A percentile compares a stretch with the other conserved stretches of the same genome.
These are phyloP conservation scores for Probosciger aterrimus DNA, from an alignment of 2,113 vertebrate genomes.

Conservation along the genomic window DNA sequence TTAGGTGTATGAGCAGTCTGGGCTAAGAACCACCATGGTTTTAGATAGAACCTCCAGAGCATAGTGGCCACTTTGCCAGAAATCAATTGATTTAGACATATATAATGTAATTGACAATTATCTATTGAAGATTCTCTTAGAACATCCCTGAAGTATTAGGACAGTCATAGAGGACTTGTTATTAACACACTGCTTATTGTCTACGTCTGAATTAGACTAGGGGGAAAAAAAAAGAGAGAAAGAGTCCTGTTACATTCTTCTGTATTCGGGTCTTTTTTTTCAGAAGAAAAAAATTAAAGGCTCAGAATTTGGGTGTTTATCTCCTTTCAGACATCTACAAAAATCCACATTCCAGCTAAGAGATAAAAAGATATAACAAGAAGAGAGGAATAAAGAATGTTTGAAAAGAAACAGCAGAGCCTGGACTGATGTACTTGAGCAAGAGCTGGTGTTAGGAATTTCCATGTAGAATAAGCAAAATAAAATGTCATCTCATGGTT, in stretches of 20 bases:
- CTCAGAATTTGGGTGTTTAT: not conserved
- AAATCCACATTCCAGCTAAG: not conserved
- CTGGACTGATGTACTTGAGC: not conserved
- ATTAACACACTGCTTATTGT: not conserved
- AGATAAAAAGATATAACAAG: conserved; percentile 21
- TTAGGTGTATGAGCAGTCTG: not conserved
- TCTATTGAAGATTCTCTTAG: not conserved
- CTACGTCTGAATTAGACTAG: not conserved
- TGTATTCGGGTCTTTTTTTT: not conserved
- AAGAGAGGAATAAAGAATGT: not conserved
- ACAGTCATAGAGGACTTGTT: not conserved
- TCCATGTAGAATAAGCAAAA: conserved; percentile 63
- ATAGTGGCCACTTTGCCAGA: not conserved
- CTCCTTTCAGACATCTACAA: not conserved
- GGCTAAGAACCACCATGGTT: not conserved
- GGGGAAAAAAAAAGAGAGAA: not conserved
- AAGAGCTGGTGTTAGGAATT: conserved; percentile 58
- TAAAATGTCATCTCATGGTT: conserved; percentile 63
- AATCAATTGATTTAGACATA: not conserved
- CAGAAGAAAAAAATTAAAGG: not conserved
- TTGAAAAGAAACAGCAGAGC: conserved; percentile 46
- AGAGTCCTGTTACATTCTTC: not conserved
- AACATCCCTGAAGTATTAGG: not conserved
- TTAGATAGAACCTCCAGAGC: not conserved
- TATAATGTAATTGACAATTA: not conserved